Base-by-base conservation (phyloP, 2,797 vertebrate species). In the Periophthalmus magnuspinnatus region DNA sequence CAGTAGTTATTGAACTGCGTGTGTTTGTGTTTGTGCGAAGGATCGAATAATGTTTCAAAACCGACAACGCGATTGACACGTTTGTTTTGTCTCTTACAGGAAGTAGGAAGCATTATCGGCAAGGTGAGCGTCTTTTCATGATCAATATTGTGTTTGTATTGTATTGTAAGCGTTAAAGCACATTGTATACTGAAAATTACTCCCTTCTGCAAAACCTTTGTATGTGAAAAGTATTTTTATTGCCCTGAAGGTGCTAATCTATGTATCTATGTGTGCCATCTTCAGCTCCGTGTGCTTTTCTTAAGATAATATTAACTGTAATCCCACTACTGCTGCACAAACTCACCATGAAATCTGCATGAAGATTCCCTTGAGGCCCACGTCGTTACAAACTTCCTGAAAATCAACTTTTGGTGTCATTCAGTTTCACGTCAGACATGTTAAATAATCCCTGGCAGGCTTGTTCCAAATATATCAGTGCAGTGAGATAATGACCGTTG, bases 71-170 rank as follows among this genome's bases (percentile, higher is more conserved):
- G 0, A 32, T 2, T 0, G 2, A 38, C 4, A 74, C 22, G 3
- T 34, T 16, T 55, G 34, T 62, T 9, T 77, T 87, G 52, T 86
- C 75, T 72, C 85, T 77, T 38, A 7, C 89, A 93, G 91, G 92
- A 92, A 81, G 92, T 93, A 0, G 92, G 92, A 72, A 93, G 92
- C 82, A 93, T 93, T 2, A 93, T 93, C 6, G 92, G 92, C 59
- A 93, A 93, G 91, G 92, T 93, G 79, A 87, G 90, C 10, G 14
- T 5, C 14, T 22, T 0, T 69, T 54, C 9, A 0, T 6, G 10
- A 16, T 56, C 1, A 21, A 11, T 24, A 9, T 58, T 58, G 17
- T 6, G 16, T 71, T 54, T 28, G n/a, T 28, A 17, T 0, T 47
- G 13, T 16, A 33, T 22, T 8, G 1, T 33, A 58, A 33, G 21